Conservation (phyloP, 2,888 invertebrate genomes). For the Copidosoma aretas region DNA sequence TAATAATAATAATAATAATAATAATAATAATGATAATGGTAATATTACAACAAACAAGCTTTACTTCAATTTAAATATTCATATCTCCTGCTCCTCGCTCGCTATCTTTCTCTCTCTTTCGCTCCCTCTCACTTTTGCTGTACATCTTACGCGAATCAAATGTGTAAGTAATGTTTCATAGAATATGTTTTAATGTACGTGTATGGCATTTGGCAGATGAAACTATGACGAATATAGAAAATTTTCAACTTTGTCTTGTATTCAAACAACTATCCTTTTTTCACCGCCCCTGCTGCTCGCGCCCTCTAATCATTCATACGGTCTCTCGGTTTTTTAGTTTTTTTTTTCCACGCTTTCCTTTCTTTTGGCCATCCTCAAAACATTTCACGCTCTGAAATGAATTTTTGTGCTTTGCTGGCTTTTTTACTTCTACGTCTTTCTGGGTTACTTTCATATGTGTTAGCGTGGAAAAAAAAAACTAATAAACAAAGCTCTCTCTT, state of each 20-base stretch:
- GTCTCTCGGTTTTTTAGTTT: constrained; percentile 26
- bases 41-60: constrained; percentile 33
- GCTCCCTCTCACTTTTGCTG: background rate
- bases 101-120: constrained; percentile 13
- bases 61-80: constrained; percentile 12
- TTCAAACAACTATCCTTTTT: background rate
- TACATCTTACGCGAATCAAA: constrained; percentile 18
- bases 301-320: constrained; percentile 29
- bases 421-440: background rate
- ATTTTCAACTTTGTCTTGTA: constrained; percentile 20
- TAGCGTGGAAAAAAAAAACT: background rate
- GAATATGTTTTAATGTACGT: constrained; percentile 24
- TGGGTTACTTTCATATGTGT: background rate
- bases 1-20: too few relatives aligned
- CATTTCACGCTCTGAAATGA: constrained; percentile 27
- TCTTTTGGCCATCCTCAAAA: constrained; percentile 16
- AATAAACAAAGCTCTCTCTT: background rate
- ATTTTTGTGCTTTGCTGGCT: constrained; percentile 23
- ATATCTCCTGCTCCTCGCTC: constrained; percentile 6
- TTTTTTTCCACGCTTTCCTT: constrained; percentile 21
- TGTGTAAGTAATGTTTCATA: background rate
- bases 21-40: constrained; percentile 11
- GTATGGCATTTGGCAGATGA: constrained; percentile 37
- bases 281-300: constrained; percentile 18
- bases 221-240: constrained; percentile 40